Base-by-base conservation (phyloP, 2,797 vertebrate genomes). In the Emydoidea blandingii region DNA sequence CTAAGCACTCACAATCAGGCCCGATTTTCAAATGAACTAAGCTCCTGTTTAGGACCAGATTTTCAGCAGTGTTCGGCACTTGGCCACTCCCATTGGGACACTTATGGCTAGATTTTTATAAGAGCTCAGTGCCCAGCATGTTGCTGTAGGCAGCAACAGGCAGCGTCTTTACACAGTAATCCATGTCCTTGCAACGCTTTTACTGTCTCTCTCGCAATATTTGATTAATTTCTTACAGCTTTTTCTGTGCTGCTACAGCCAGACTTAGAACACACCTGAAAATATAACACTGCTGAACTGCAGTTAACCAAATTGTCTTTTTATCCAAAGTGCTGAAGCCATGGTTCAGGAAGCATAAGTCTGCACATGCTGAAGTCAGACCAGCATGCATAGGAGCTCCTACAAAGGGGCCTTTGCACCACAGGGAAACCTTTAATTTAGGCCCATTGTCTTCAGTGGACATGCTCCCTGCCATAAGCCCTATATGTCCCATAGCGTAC, bases 241-340 rank as follows among this genome's bases (percentile, higher is more conserved):
- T 52, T 12, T 56, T 85, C 34, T 83, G 68, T 6, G 31, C 41
- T 68, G 53, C 47, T 5, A 1, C 31, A 85, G 37, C 41, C 25
- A 47, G 41, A 88, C 31, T 68, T 72, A 14, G 52, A 90, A 91
- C 85, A 56, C 47, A 56, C 41, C 78, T 87, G 54, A 93, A 89
- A 87, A 68, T 68, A 68, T 37, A 72, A 37, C n/a, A 41, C 37
- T 23, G 9, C 19, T 41, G 68, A 72, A 23, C 68, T 72, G 90
- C 79, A 85, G 54, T 65, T 92, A 94, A 94, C 89, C 81, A 86
- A 81, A 85, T 91, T 81, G 72, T n/a, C 86, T 96, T 92, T 91
- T 91, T 88, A 85, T 79, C 78, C 86, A 91, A 62, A 87, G 85
- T 87, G 78, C 81, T 0, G 0, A 87, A 92, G 89, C 8, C 50